phyloP scores from a whole-genome alignment of 2,113 vertebrate genomes.

The Cyphomyrus discorhynchus region DNA sequence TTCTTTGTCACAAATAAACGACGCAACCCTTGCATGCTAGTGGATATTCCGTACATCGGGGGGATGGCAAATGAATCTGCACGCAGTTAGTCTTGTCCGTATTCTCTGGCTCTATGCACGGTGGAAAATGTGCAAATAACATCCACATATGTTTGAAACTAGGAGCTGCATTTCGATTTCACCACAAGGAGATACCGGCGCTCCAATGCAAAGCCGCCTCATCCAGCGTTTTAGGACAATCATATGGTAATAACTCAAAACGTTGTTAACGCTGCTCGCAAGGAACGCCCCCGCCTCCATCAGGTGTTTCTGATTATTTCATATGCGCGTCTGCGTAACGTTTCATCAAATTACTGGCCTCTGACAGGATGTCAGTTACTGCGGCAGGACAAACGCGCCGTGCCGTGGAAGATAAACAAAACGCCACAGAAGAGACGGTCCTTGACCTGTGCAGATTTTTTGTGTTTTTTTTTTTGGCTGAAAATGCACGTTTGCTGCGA shows the following conservation, averaged over 20 bases:
- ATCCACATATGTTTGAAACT: slow-evolving; percentile 60
- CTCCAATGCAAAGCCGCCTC: slow-evolving; percentile 52
- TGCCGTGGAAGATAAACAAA: slow-evolving; percentile 65
- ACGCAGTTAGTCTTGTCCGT: slow-evolving; percentile 59
- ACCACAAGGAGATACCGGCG: slow-evolving; percentile 45
- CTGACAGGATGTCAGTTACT: slow-evolving; percentile 89
- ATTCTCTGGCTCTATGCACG: slow-evolving; percentile 43
- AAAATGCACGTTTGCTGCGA: neutral
- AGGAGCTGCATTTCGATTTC: slow-evolving; percentile 48
- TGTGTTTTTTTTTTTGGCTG: neutral
- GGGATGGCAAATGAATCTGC: slow-evolving; percentile 51
- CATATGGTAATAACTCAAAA: slow-evolving; percentile 89
- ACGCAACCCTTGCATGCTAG: slow-evolving; percentile 1
- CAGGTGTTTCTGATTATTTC: slow-evolving; percentile 95
- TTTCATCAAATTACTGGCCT: slow-evolving; percentile 91
- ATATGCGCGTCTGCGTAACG: slow-evolving; percentile 85
- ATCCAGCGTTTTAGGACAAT: slow-evolving; percentile 68
- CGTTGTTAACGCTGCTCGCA: slow-evolving; percentile 67
- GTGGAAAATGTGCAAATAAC: slow-evolving; percentile 65
- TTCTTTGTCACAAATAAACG: neutral
- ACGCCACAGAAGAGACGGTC: slow-evolving; percentile 34
- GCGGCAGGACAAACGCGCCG: slow-evolving; percentile 78
- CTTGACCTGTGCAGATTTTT: slow-evolving; percentile 55
- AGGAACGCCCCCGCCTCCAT: slow-evolving; percentile 63
- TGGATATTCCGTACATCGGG: slow-evolving; percentile 25